Evolutionary conservation across 53 echinoderm and acorn worm species (phyloP).

Genomic region (Hippasteria phrygiana): DNA sequence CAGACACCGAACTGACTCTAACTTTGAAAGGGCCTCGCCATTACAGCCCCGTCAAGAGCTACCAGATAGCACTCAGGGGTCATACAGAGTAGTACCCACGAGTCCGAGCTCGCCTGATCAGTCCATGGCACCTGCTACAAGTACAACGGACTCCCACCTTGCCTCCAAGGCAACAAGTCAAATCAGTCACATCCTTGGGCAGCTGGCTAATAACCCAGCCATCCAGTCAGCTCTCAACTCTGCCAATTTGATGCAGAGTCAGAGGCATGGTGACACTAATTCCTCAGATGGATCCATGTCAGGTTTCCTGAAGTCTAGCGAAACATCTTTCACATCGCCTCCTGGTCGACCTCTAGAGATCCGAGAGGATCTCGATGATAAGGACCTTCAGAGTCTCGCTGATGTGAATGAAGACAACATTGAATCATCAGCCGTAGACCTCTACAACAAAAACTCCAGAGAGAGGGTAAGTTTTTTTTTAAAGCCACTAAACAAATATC

Average conservation of each 20-base stretch:
- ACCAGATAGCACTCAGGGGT: constrained; percentile 60
- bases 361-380: not conserved
- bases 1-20: constrained; percentile 26
- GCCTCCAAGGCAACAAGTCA: constrained; percentile 57
- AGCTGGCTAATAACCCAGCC: constrained; percentile 71
- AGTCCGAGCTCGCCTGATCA: constrained; percentile 55
- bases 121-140: constrained; percentile 50
- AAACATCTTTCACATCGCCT: constrained; percentile 25
- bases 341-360: not conserved
- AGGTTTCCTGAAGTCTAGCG: constrained; percentile 38
- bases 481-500: too few relatives aligned
- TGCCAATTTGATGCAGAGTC: constrained; percentile 12
- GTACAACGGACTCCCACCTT: constrained; percentile 50
- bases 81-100: constrained; percentile 30
- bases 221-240: constrained; percentile 68
- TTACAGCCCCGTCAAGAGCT: constrained; percentile 39
- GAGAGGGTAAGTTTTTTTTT: constrained; percentile 90
- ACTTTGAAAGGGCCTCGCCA: constrained; percentile 20
- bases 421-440: constrained; percentile 94
- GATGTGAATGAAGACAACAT: constrained; percentile 81
- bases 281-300: constrained; percentile 32
- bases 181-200: constrained; percentile 86
- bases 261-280: not conserved
- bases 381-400: constrained; percentile 29
- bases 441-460: constrained; percentile 96